Base-by-base conservation (phyloP, 2,888 invertebrate genomes). In the Lithophane semibrunnea region DNA sequence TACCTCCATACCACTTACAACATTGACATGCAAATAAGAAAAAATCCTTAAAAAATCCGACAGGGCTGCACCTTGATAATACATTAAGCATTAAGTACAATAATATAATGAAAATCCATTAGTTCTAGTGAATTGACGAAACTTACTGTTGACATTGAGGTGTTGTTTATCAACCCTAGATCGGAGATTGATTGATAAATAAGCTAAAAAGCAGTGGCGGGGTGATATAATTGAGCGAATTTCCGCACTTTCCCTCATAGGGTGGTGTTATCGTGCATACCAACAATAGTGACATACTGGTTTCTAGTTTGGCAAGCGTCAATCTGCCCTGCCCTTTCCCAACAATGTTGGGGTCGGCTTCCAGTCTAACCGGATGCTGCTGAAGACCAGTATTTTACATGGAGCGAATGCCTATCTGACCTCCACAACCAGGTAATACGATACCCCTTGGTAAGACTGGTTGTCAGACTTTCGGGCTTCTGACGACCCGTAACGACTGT, bases 161-260 rank as follows among this genome's bases (percentile, higher is more conserved):
- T 92, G 91, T 90, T 91, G 90, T 91, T 92, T 95, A 96, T 95
- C 95, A 89, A 88, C 88, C 90, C 91, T 76, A 88, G 91, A 96
- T 96, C 95, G 90, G 90, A 96, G 95, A 96, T 96, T 95, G 95
- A 95, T 95, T 95, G 95, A 95, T 96, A 96, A 96, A 94, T 93
- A 94, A 94, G 94, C 94, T 94, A 95, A 96, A 96, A 96, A 95
- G 95, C 93, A 87, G 87, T 90, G 90, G 91, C 80, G 64, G 94
- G 94, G 93, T 90, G 93, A 94, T 93, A 95, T 96, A 96, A 96
- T 96, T 96, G 95, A 94, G 95, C 93, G 92, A 95, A 94, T 96
- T 96, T 95, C 96, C 94, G 92, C 93, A 91, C 93, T 91, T 93
- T 91, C 89, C 90, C 89, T 89, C 84, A 89, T 86, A 91, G 93